Conservation (phyloP, 1,140 invertebrate species). For the Ceratitis capitata region DNA sequence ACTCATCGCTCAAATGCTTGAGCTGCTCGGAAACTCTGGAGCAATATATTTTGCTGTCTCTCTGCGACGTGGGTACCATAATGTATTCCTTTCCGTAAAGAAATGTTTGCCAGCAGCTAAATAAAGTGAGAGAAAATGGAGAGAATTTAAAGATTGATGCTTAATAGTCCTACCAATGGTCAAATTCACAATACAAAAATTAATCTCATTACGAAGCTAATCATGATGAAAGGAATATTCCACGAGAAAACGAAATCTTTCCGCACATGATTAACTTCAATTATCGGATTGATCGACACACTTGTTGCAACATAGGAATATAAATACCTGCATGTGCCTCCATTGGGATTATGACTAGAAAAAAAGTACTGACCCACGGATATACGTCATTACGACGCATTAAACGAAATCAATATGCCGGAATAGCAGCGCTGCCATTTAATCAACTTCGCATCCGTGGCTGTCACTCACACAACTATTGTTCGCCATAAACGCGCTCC, state of each 20-base stretch:
- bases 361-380: conserved; percentile 46
- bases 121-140: no score
- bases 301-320: not conserved
- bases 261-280: conserved; percentile 54
- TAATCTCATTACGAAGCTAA: not conserved
- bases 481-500: not conserved
- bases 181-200: not conserved
- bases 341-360: not conserved
- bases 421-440: conserved; percentile 53
- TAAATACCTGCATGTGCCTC: not conserved
- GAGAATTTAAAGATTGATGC: no score
- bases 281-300: conserved; percentile 48
- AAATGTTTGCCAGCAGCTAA: no score
- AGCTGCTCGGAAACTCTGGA: no score
- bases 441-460: conserved; percentile 54
- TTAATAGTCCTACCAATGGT: not conserved
- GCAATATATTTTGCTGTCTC: no score
- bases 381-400: conserved; percentile 57
- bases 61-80: no score
- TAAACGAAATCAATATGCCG: conserved; percentile 45
- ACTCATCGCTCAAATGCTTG: no score
- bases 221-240: not conserved
- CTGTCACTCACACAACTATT: not conserved
- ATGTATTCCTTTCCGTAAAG: no score
- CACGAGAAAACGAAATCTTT: not conserved